Evolutionary conservation across 2,888 invertebrate species (phyloP), one percentile per base, ranked within the genome.

Genomic region (Stenoptilia bipunctidactyla): DNA sequence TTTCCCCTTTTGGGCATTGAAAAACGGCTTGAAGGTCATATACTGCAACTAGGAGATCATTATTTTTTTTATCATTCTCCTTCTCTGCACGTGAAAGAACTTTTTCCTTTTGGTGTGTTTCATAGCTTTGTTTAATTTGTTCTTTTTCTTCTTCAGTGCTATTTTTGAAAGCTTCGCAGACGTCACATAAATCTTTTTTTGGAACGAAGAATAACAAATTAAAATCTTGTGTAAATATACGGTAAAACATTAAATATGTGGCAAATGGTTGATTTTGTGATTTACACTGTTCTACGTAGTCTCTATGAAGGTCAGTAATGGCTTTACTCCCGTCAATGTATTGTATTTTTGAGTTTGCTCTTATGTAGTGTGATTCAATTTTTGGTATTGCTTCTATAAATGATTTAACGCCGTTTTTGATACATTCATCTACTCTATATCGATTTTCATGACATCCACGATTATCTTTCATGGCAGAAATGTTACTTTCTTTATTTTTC

Each of bases 161-260:
- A n/a, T n/a, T n/a, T n/a, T n/a, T n/a, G n/a, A n/a, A n/a, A 12
- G 40, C 39, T 39, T 43, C 45, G 33, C 47, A 49, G n/a, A 42
- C 10, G 34, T n/a, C n/a, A n/a, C n/a, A n/a, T n/a, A n/a, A n/a
- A n/a, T n/a, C n/a, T n/a, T n/a, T n/a, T n/a, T n/a, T n/a, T n/a
- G n/a, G n/a, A n/a, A n/a, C n/a, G n/a, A n/a, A n/a, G n/a, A n/a
- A n/a, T n/a, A n/a, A n/a, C 13, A 51, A 48, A 15, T 53, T 53
- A 36, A 38, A 49, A 15, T 52, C 46, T 38, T 46, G 37, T 10
- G 44, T 51, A 38, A 52, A 51, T 12, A 49, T 48, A 5, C 51
- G 45, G 34, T 52, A 50, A 41, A 51, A 51, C 37, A 39, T 50
- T 9, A 42, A n/a, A 13, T 44, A 45, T 13, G 13, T 52, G 39